These are phyloP conservation scores for Acromyrmex echinatior DNA, from an alignment of 1,140 invertebrate species.

Conservation along the genomic window DNA sequence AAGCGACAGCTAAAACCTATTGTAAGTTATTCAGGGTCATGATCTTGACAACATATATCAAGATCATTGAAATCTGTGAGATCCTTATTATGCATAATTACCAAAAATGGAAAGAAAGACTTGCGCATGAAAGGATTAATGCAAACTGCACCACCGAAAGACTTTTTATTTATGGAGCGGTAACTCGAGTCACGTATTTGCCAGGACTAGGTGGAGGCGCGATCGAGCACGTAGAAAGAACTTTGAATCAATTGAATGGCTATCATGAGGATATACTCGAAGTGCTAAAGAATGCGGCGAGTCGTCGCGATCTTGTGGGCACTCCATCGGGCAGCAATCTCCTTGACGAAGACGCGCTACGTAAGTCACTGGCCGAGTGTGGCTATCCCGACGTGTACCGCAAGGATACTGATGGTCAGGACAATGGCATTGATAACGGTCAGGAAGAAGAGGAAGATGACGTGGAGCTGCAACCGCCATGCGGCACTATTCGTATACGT, in stretches of 20 bases:
- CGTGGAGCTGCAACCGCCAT: slow-evolving; percentile 89
- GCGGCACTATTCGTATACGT: slow-evolving; percentile 93
- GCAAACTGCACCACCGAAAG: slow-evolving; percentile 3
- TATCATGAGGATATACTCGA: slow-evolving; percentile 97
- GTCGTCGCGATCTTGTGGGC: slow-evolving; percentile 89
- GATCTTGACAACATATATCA: too few species aligned
- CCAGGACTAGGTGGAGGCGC: slow-evolving; percentile 87
- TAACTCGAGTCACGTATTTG: slow-evolving; percentile 36
- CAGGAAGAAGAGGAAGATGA: slow-evolving; percentile 90
- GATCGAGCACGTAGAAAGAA: slow-evolving; percentile 93
- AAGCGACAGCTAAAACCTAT: too few species aligned
- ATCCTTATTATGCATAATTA: too few species aligned
- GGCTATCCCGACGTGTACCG: slow-evolving; percentile 88
- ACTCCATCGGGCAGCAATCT: slow-evolving; percentile 88
- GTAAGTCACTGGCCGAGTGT: slow-evolving; percentile 90
- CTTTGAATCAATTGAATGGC: slow-evolving; percentile 94
- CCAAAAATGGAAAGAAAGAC: background rate
- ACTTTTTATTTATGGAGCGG: slow-evolving; percentile 2
- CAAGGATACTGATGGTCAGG: slow-evolving; percentile 88
- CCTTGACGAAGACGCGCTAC: slow-evolving; percentile 88
- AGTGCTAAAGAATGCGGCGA: slow-evolving; percentile 93
- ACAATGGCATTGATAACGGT: slow-evolving; percentile 85
- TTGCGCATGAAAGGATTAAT: slow-evolving; percentile 44
- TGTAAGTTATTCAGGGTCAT: too few species aligned
- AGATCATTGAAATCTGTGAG: too few species aligned